These are phyloP conservation scores for Bellardia bayeri DNA, from an alignment of 2,888 invertebrate genomes.

Conservation along the genomic window DNA sequence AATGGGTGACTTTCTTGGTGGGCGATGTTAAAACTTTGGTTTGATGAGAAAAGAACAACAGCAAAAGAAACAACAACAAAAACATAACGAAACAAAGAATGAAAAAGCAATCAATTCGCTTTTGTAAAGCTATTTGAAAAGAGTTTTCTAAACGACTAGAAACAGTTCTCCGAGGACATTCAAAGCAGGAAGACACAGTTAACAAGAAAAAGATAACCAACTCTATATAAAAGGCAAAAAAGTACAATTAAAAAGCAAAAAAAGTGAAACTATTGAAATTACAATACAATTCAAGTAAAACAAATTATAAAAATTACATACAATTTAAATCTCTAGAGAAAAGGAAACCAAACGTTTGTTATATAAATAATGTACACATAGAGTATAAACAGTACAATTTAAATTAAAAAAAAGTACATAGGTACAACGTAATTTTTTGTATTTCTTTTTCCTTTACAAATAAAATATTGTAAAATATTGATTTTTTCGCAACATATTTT, in stretches of 20 bases:
- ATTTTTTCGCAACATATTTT: conserved; percentile 66
- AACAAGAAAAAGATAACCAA: conserved; percentile 27
- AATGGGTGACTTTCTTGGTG: conserved; percentile 64
- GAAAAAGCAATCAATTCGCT: conserved; percentile 61
- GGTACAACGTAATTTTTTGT: conserved; percentile 43
- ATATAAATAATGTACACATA: conserved; percentile 11
- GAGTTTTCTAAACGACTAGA: conserved; percentile 67
- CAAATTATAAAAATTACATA: conserved; percentile 23
- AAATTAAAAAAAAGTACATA: conserved; percentile 36
- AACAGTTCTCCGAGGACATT: conserved; percentile 73
- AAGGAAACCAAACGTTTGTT: conserved; percentile 24
- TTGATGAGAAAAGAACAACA: conserved; percentile 48
- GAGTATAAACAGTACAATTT: conserved; percentile 5
- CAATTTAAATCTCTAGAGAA: conserved; percentile 6
- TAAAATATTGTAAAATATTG: conserved; percentile 62
- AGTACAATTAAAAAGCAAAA: conserved; percentile 45
- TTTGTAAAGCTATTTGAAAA: conserved; percentile 72
- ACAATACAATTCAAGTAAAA: conserved; percentile 8
- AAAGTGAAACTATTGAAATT: conserved; percentile 59
- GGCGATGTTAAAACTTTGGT: conserved; percentile 54
- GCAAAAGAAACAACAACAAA: background rate
- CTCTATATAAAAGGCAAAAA: conserved; percentile 36
- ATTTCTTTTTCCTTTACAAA: conserved; percentile 22
- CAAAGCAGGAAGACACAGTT: conserved; percentile 68
- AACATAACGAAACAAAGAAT: conserved; percentile 24